Conservation (phyloP, 2,113 vertebrate species). For the Peucedramus taeniatus region DNA sequence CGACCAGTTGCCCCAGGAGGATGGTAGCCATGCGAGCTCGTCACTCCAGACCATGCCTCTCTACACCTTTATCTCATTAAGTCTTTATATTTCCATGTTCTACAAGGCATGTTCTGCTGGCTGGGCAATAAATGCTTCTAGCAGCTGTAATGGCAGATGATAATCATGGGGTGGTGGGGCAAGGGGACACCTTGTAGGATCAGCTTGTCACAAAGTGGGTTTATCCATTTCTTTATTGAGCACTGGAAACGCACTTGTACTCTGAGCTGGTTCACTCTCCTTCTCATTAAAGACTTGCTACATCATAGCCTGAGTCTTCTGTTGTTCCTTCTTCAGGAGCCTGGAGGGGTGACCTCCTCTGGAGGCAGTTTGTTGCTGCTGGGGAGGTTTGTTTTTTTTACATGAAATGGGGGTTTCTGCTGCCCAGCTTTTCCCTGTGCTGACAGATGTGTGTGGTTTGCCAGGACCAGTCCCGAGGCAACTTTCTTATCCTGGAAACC, state of each 20-base stretch:
- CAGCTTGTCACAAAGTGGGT: background rate
- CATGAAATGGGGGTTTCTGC: background rate
- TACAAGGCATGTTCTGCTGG: background rate
- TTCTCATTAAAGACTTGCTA: constrained; percentile 46
- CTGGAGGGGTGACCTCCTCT: background rate
- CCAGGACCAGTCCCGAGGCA: background rate
- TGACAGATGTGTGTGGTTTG: background rate
- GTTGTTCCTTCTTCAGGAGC: background rate
- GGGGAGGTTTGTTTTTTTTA: background rate
- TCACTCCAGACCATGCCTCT: background rate
- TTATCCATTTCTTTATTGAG: background rate
- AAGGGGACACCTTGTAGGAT: background rate
- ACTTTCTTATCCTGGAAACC: background rate
- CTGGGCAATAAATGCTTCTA: background rate
- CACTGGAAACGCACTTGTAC: background rate
- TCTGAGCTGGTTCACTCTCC: background rate
- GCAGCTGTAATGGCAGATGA: background rate
- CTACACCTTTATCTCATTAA: background rate
- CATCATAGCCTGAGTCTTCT: background rate
- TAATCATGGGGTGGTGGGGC: background rate
- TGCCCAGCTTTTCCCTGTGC: background rate
- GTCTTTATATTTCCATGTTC: background rate
- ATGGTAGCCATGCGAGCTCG: background rate
- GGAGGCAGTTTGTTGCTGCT: background rate
- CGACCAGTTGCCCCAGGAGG: background rate